These are phyloP conservation scores for Perca flavescens DNA, from an alignment of 2,113 vertebrate species.

Conservation along the genomic window DNA sequence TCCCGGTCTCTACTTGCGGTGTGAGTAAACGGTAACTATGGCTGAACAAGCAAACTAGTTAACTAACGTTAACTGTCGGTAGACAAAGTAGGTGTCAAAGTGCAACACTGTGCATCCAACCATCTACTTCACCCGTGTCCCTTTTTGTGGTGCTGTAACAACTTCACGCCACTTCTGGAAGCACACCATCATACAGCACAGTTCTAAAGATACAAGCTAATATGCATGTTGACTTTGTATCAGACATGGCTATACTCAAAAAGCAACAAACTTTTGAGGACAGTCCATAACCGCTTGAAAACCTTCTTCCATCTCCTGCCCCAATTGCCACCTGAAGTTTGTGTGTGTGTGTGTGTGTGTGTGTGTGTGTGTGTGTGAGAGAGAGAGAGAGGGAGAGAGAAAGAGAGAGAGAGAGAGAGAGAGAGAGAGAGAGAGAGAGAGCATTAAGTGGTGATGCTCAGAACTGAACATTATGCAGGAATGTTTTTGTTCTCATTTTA, in stretches of 20 bases:
- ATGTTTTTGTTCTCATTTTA: constrained; percentile 69
- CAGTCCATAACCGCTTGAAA: not conserved
- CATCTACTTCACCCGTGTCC: not conserved
- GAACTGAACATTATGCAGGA: constrained; percentile 75
- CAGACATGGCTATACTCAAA: not conserved
- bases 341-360: not conserved
- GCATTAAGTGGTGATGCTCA: constrained; percentile 24
- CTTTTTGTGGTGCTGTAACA: not conserved
- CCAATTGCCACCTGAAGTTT: not conserved
- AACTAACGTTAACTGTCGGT: not conserved
- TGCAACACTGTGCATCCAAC: not conserved
- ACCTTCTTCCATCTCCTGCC: not conserved
- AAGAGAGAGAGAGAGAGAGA: too few relatives aligned
- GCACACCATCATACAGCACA: not conserved
- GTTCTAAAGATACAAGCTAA: not conserved
- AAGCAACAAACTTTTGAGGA: not conserved
- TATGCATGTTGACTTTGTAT: not conserved
- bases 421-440: not conserved
- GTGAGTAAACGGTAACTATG: too few relatives aligned
- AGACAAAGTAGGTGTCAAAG: not conserved
- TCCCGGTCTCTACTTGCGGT: too few relatives aligned
- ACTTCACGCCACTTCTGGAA: too few relatives aligned
- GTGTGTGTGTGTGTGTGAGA: too few relatives aligned
- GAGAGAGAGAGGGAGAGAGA: too few relatives aligned
- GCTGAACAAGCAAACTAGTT: too few relatives aligned